phyloP scores from a whole-genome alignment of 35 echinoderm and acorn worm species.

The Anneissia japonica region DNA sequence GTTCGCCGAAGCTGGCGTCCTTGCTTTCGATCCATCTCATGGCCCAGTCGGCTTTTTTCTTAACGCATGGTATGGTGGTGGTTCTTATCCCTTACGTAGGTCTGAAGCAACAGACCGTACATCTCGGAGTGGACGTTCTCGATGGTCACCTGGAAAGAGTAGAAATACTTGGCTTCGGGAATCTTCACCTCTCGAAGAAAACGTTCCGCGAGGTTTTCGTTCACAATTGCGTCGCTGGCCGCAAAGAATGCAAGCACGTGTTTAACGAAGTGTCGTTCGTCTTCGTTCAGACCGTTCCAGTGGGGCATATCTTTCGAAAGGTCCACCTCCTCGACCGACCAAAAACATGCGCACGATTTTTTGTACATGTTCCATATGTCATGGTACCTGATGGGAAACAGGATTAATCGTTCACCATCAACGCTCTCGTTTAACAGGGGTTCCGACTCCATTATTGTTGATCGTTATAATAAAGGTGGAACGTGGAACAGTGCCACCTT shows the following conservation, averaged over 20 bases:
- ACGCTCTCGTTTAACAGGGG: too few relatives aligned
- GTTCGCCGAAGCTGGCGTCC: conserved; percentile 49
- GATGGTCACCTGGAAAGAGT: conserved; percentile 93
- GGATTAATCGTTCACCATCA: too few relatives aligned
- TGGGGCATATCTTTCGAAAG: too few relatives aligned
- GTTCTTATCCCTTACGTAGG: conserved; percentile 58
- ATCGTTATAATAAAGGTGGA: too few relatives aligned
- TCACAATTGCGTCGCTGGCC: conserved; percentile 89
- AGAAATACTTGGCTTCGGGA: conserved; percentile 79
- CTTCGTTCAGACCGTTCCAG: too few relatives aligned
- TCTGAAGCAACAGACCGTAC: conserved; percentile 81
- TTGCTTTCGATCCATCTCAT: conserved; percentile 59
- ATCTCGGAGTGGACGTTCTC: conserved; percentile 98
- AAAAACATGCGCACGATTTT: too few relatives aligned
- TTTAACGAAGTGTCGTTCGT: conserved; percentile 63
- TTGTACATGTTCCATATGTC: too few relatives aligned
- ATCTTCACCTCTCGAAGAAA: conserved; percentile 85
- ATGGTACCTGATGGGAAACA: too few relatives aligned
- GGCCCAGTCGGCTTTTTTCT: conserved; percentile 97
- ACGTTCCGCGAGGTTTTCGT: conserved; percentile 79
- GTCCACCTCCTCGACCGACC: too few relatives aligned
- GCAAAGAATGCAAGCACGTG: conserved; percentile 90
- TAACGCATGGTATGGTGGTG: conserved; percentile 84
- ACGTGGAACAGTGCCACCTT: too few relatives aligned
- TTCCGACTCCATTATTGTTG: too few relatives aligned